Conservation (phyloP, 1,140 invertebrate species). For the Sinella curviseta region DNA sequence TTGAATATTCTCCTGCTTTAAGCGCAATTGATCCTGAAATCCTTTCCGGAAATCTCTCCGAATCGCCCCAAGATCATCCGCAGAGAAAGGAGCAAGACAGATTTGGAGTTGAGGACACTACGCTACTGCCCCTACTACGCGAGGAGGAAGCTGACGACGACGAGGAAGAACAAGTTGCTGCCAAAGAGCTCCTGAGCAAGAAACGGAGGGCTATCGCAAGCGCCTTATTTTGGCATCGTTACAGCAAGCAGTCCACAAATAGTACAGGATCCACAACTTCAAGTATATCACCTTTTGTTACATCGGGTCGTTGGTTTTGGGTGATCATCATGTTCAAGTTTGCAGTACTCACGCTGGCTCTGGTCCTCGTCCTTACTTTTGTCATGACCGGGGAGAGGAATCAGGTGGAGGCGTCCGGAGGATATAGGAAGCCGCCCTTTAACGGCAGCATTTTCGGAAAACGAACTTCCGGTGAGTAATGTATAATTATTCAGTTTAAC, state of each 20-base stretch:
- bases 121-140: neutral
- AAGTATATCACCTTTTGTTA: too few relatives aligned
- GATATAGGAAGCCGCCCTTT: constrained; percentile 82
- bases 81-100: too few relatives aligned
- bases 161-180: neutral
- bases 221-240: neutral
- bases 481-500: too few relatives aligned
- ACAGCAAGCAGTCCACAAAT: neutral
- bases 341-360: constrained; percentile 26
- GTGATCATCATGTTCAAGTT: constrained; percentile 23
- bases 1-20: too few relatives aligned
- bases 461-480: constrained; percentile 55
- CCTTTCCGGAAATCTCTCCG: neutral
- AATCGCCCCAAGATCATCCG: neutral
- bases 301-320: neutral
- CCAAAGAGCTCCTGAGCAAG: neutral
- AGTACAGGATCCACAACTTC: neutral
- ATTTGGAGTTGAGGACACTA: neutral
- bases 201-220: neutral
- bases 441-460: constrained; percentile 92
- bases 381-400: neutral
- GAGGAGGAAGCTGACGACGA: neutral
- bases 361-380: constrained; percentile 33
- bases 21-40: neutral
- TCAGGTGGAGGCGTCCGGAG: constrained; percentile 58